Base-by-base conservation (phyloP, 1,140 invertebrate species). In the Sycobia sp. region DNA sequence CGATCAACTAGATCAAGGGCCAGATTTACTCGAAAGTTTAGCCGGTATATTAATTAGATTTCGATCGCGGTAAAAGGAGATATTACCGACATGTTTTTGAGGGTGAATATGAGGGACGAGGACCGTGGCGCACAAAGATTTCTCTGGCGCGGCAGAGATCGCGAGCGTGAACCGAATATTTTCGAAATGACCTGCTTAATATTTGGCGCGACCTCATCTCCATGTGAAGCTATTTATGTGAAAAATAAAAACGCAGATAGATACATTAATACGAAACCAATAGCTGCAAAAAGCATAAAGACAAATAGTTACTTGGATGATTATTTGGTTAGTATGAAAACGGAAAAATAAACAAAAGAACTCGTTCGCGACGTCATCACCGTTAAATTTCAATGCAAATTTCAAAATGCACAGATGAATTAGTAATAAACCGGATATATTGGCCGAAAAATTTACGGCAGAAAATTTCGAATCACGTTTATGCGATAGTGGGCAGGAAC, bases 201-300 rank as follows among this genome's bases (percentile, higher is more conserved):
- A 10, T 61, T 43, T n/a, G 49, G 49, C 2, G 38, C 58, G 2
- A 61, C 18, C 2, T 61, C 47, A 3, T 50, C 58, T 1, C 58
- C 58, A n/a, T 0, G 29, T 13, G 3, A n/a, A n/a, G n/a, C n/a
- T n/a, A n/a, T n/a, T n/a, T n/a, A n/a, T n/a, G n/a, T n/a, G n/a
- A n/a, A n/a, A 25, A 9, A 1, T 44, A 44, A 7, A 18, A 20
- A 2, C 23, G 20, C 18, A 9, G 20, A 20, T 36, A 53, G n/a
- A 32, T 10, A 36, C 18, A 5, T 25, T 58, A 27, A 7, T 25
- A n/a, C 8, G 39, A 22, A 38, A 51, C 9, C 20, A 20, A 22
- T 51, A 60, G 11, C 29, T 60, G 14, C 47, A 60, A 14, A 38
- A 60, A 20, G 36, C 29, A 20, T 43, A 51, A 39, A n/a, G 1